phyloP scores from a whole-genome alignment of 2,113 vertebrate species.

The Halcyon senegalensis region DNA sequence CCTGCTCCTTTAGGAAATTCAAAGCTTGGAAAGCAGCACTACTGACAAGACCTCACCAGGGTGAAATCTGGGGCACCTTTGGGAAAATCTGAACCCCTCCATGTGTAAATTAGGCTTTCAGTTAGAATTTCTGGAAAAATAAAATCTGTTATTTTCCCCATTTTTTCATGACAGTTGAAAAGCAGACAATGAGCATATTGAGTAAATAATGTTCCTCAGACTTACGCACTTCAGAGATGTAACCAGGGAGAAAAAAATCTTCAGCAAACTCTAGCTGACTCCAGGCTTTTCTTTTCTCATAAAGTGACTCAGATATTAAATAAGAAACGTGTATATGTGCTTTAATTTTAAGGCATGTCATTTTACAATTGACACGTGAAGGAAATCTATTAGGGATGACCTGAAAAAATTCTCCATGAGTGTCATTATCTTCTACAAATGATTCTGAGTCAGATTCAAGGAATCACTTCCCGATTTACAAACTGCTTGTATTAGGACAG shows the following conservation, averaged over 20 bases:
- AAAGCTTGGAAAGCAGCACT: neutral
- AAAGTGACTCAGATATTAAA: neutral
- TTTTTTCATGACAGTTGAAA: neutral
- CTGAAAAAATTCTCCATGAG: neutral
- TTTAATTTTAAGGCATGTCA: neutral
- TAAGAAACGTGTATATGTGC: neutral
- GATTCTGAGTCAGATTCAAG: neutral
- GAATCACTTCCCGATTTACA: neutral
- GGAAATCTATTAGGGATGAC: neutral
- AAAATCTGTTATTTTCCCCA: neutral
- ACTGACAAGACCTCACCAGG: neutral
- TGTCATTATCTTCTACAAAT: neutral
- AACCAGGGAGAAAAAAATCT: neutral
- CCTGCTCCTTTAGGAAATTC: neutral
- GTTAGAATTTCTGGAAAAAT: neutral
- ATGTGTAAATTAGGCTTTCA: neutral
- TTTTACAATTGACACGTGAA: neutral
- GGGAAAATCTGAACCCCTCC: neutral
- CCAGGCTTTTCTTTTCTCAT: neutral
- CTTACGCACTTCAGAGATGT: no score
- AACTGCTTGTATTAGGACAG: no score
- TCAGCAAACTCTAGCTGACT: neutral
- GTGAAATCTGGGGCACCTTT: rapidly evolving
- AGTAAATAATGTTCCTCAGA: neutral
- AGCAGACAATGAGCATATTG: neutral